These are phyloP conservation scores for Osmerus eperlanus DNA, from an alignment of 2,113 vertebrate species.

Conservation along the genomic window DNA sequence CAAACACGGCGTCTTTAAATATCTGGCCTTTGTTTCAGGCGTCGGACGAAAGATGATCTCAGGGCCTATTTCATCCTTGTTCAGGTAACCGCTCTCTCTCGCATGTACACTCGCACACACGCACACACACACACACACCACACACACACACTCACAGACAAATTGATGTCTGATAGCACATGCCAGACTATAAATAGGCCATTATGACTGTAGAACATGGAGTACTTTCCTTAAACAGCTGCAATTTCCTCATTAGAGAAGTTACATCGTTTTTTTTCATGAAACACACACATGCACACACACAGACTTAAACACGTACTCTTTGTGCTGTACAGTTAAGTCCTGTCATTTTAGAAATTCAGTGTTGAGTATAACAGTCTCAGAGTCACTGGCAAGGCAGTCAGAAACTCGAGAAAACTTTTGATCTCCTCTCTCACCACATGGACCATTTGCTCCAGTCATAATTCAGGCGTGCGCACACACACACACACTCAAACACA, in stretches of 20 bases:
- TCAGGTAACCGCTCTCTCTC: constrained; percentile 66
- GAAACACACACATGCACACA: constrained; percentile 3
- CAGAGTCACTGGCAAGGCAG: constrained; percentile 7
- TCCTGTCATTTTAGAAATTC: constrained; percentile 10
- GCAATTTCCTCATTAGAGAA: constrained; percentile 29
- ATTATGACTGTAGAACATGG: constrained; percentile 26
- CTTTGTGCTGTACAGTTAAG: not conserved
- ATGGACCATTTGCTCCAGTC: constrained; percentile 50
- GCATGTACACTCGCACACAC: no score
- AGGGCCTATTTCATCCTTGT: constrained; percentile 90
- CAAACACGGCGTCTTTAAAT: not conserved
- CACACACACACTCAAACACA: constrained; percentile 10
- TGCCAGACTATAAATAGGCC: constrained; percentile 13
- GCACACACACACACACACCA: not conserved
- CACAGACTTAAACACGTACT: not conserved
- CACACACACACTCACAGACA: not conserved
- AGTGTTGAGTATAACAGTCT: constrained; percentile 22
- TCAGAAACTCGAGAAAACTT: constrained; percentile 33
- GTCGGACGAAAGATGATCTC: constrained; percentile 92
- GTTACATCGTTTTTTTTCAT: constrained; percentile 20
- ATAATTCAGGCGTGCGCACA: constrained; percentile 18
- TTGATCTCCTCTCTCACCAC: constrained; percentile 42
- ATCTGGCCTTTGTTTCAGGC: constrained; percentile 65
- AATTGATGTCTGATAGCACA: constrained; percentile 6
- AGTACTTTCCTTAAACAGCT: constrained; percentile 31